phyloP scores from a whole-genome alignment of 1,140 invertebrate genomes.

The Panagrolaimus sp. region DNA sequence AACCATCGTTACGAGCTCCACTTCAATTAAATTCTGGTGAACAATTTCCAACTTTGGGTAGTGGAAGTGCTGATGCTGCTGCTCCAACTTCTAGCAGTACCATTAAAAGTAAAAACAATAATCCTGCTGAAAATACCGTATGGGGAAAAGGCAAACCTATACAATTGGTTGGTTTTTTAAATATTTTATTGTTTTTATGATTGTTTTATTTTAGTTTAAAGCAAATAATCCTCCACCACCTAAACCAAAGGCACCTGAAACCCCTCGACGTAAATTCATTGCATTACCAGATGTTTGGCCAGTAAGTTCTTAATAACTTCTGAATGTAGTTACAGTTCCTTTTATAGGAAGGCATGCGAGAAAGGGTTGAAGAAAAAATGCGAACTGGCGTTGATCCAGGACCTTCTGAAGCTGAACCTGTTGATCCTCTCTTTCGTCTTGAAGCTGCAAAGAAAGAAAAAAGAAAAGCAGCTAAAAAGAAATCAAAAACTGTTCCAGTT shows the following conservation, averaged over 20 bases:
- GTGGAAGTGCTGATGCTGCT: background rate
- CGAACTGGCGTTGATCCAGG: constrained; percentile 27
- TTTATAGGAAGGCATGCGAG: constrained; percentile 34
- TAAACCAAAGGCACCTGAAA: background rate
- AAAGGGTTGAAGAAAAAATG: constrained; percentile 25
- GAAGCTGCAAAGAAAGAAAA: constrained; percentile 33
- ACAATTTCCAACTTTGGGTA: constrained; percentile 4
- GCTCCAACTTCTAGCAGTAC: background rate
- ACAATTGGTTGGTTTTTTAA: background rate
- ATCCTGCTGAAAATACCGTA: constrained; percentile 8
- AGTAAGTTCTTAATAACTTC: too few relatives aligned
- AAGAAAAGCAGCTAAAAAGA: constrained; percentile 23
- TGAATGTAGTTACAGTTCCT: too few relatives aligned
- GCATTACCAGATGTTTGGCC: constrained; percentile 35
- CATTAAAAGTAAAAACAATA: background rate
- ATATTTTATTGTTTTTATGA: background rate
- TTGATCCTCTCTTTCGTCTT: constrained; percentile 10
- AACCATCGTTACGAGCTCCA: background rate
- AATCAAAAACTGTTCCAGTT: constrained; percentile 5
- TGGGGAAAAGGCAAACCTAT: constrained; percentile 16
- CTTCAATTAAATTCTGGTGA: background rate
- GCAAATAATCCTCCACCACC: background rate
- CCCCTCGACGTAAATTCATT: constrained; percentile 23
- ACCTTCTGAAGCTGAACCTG: constrained; percentile 4
- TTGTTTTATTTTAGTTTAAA: background rate